Percentiles rank a stretch among this genome's conserved stretches.
These are phyloP conservation scores for Cebus imitator DNA, from an alignment of 2,113 vertebrate genomes.

Conservation along the genomic window DNA sequence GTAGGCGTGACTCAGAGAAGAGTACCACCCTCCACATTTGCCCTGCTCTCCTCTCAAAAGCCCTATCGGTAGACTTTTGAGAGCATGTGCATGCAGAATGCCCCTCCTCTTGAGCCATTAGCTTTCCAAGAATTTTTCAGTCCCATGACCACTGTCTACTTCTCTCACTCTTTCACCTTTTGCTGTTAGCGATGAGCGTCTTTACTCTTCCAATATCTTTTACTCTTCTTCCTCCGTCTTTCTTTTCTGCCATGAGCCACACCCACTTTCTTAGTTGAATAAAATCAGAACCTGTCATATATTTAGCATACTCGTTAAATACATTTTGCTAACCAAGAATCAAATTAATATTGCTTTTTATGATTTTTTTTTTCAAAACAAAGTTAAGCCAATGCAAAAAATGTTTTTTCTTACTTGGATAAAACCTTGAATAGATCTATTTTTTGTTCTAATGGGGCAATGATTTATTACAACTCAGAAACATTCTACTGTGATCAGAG, in stretches of 20 bases:
- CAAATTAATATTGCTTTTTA: slow-evolving; percentile 10
- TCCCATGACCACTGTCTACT: background rate
- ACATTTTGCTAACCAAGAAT: background rate
- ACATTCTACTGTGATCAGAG: background rate
- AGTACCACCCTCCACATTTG: too few species aligned
- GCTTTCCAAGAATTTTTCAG: background rate
- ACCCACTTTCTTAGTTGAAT: background rate
- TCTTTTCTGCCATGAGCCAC: background rate
- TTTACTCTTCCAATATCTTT: background rate
- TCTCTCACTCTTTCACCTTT: background rate
- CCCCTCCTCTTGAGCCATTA: background rate
- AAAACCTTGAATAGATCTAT: background rate
- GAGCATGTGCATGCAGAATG: accelerated
- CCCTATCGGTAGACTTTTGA: background rate
- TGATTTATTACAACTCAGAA: background rate
- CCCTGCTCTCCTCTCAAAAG: background rate
- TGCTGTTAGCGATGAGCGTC: background rate
- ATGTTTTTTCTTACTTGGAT: background rate
- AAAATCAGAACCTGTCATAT: background rate
- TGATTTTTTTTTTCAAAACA: background rate
- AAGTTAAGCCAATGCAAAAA: background rate
- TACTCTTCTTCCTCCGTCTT: background rate
- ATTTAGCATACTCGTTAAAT: background rate
- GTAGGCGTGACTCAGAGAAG: background rate
- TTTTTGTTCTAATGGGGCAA: background rate